phyloP scores from a whole-genome alignment of 2,888 invertebrate species.

The Stenotaenia linearis region DNA sequence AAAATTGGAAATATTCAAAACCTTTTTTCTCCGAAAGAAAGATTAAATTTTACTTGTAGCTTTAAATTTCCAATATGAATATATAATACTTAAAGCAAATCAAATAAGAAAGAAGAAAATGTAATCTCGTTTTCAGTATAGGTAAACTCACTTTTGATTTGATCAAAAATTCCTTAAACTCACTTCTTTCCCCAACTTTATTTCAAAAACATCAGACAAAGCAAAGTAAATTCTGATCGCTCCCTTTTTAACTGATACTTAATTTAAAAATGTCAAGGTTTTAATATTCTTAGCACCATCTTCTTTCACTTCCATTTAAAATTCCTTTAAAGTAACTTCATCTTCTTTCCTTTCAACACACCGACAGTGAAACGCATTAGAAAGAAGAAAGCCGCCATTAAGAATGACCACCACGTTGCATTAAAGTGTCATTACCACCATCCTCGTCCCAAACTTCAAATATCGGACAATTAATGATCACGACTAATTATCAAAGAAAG shows the following conservation, averaged over 20 bases:
- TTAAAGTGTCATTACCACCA: conserved; percentile 15
- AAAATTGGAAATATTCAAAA: too few species aligned
- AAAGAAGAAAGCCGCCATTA: conserved; percentile 1
- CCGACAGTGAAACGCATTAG: conserved; percentile 6
- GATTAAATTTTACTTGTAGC: too few species aligned
- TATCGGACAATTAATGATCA: conserved; percentile 24
- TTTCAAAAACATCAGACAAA: too few species aligned
- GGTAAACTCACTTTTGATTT: too few species aligned
- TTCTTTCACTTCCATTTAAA: neutral
- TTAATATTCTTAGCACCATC: neutral
- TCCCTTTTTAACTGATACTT: neutral
- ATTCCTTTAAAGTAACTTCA: neutral
- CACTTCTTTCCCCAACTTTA: too few species aligned
- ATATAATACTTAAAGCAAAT: too few species aligned
- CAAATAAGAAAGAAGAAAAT: too few species aligned
- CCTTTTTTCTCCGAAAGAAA: too few species aligned
- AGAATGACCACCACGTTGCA: conserved; percentile 18
- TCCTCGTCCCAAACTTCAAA: neutral
- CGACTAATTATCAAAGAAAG: conserved; percentile 20
- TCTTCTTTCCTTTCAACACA: neutral
- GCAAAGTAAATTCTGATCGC: too few species aligned
- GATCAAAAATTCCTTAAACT: too few species aligned
- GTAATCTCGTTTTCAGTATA: too few species aligned
- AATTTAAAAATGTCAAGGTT: neutral
- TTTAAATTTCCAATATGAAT: too few species aligned